phyloP scores from a whole-genome alignment of 2,113 vertebrate genomes.

The Glareola pratincola region DNA sequence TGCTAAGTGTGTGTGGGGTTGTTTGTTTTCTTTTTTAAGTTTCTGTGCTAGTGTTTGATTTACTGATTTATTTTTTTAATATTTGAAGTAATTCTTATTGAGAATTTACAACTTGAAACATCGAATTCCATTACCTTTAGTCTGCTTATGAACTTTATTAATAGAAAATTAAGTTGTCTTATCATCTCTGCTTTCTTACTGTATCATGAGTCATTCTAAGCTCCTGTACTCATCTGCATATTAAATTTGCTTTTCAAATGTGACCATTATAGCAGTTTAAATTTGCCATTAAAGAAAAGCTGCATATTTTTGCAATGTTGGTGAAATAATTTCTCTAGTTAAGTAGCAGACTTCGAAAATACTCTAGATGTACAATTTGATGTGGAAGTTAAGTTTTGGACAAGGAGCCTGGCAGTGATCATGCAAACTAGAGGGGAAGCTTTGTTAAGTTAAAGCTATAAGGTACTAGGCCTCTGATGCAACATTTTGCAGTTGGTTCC shows the following conservation, averaged over 20 bases:
- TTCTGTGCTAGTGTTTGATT: background rate
- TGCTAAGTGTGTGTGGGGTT: accelerated
- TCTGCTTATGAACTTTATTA: background rate
- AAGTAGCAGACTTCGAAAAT: background rate
- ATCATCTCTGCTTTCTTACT: background rate
- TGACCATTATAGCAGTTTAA: background rate
- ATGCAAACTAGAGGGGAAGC: background rate
- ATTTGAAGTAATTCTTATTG: background rate
- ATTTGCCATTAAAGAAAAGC: background rate
- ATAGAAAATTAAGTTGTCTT: background rate
- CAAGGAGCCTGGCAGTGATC: background rate
- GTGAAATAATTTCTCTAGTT: background rate
- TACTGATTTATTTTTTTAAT: background rate
- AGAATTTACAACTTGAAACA: background rate
- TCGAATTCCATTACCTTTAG: background rate
- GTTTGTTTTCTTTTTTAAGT: background rate
- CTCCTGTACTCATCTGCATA: background rate
- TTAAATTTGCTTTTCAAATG: background rate
- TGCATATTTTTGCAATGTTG: background rate
- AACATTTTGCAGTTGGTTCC: background rate
- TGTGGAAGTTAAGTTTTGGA: background rate
- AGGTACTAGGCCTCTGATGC: background rate
- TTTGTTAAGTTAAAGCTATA: background rate
- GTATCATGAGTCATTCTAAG: background rate
- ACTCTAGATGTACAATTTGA: background rate